These are phyloP conservation scores for Suricata suricatta DNA, from an alignment of 2,113 vertebrate species.

Conservation along the genomic window DNA sequence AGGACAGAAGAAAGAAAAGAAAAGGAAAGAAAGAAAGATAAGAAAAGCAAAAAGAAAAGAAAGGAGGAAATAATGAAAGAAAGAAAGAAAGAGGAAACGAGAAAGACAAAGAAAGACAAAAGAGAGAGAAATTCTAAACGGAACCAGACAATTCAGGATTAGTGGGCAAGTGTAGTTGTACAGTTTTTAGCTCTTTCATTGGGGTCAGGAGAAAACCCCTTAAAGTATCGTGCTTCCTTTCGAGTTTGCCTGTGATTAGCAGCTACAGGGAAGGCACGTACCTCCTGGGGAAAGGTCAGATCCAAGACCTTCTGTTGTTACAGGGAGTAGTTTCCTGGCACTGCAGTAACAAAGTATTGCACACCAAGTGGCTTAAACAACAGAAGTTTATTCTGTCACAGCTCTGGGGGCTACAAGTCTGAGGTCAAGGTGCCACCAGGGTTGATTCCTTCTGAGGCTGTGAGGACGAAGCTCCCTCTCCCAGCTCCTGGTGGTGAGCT, in stretches of 20 bases:
- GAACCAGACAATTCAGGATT: constrained; percentile 78
- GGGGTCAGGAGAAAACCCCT: constrained; percentile 76
- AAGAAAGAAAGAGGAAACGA: not conserved
- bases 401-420: not conserved
- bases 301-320: not conserved
- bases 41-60: not conserved
- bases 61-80: not conserved
- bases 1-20: constrained; percentile 49
- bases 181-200: constrained; percentile 78
- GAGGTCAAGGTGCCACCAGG: not conserved
- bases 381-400: not conserved
- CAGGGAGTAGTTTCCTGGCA: not conserved
- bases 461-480: not conserved
- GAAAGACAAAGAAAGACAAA: constrained; percentile 69
- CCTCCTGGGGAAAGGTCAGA: constrained; percentile 50
- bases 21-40: constrained; percentile 60
- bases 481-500: not conserved
- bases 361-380: not conserved
- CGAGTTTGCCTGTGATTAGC: constrained; percentile 76
- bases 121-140: constrained; percentile 6
- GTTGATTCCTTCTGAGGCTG: not conserved
- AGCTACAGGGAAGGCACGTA: constrained; percentile 51
- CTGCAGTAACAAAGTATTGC: not conserved
- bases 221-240: constrained; percentile 75
- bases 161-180: constrained; percentile 71